Base-by-base conservation (phyloP, 1,140 invertebrate species). In the Gryllus bimaculatus region DNA sequence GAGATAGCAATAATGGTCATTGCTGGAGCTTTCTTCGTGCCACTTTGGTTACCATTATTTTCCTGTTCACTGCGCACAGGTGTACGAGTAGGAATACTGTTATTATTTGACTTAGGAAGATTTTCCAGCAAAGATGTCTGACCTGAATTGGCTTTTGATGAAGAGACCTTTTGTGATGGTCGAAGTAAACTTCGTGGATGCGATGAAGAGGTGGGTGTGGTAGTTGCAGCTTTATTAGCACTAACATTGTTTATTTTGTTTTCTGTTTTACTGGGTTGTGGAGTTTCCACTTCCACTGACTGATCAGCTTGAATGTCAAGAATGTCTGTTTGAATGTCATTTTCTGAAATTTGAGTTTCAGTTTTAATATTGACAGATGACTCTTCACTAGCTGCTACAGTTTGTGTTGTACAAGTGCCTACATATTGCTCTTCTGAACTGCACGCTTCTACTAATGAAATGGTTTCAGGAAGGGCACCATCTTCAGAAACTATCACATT, bases 1-100 rank as follows among this genome's bases (percentile, higher is more conserved):
- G 86, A 86, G 81, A 87, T 86, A 4, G 85, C 84, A 48, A 87
- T 85, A 39, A 87, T 83, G 10, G 87, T 83, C 86, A 87, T 85
- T 26, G 84, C 81, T 12, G 82, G 82, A 74, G 85, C 82, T 26
- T 82, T 82, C 13, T 74, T 80, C 15, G 8, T 80, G 48, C 15
- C 26, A 13, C 15, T 10, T 75, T 80, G 26, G 39, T 78, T 73
- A 26, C 79, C 48, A 76, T 15, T n/a, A 12, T 47, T 78, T 54
- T 48, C 81, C 66, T 47, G 81, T 76, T 48, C 49, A 81, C 74
- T 80, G 79, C 10, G 79, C 77, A 26, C 77, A 80, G 0, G 77
- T 81, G 7, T 80, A 8, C 8, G 80, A 83, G 18, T 7, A 8
- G 73, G 8, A 73, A 66, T 74, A 26, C n/a, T 74, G 12, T 74